Evolutionary conservation across 2,888 invertebrate genomes (phyloP), one percentile per base, ranked within the genome.

Genomic region (Drosophila pegasa): DNA sequence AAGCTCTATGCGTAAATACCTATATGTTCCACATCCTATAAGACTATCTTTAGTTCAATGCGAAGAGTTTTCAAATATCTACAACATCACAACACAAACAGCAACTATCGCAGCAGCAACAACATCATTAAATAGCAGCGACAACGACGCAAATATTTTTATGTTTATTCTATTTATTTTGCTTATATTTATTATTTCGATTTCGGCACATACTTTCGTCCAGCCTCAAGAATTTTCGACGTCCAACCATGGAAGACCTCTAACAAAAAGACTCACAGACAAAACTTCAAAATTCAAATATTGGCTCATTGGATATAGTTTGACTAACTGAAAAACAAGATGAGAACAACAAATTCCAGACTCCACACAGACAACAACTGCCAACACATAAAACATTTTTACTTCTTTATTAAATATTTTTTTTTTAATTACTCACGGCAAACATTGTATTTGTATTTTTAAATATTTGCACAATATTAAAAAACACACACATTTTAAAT

Each of bases 151-250:
- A 71, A 78, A 78, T 78, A 73, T 70, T 48, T 22, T 50, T 22
- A 20, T 22, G 9, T 35, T 37, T 51, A 25, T 33, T 45, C 41
- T 52, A 9, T 51, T 48, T 55, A 20, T 43, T 48, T 14, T 48
- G 10, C 43, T 50, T 43, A 14, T 20, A 12, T 48, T 37, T 52
- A 43, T 55, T 45, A 54, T 68, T 51, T 57, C 38, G 20, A 27
- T 62, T 52, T 40, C 25, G 48, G 47, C 33, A 54, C 48, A 25
- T 7, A 57, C 47, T 50, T 40, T 48, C 56, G 41, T 48, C 61
- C 57, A 61, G 63, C 68, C 88, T 79, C 74, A 70, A 70, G 83
- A 86, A 71, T 85, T 83, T 86, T 83, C 86, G 54, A 75, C 64
- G 75, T 83, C 88, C 61, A 48, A 62, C 75, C 68, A 45, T 73